Evolutionary conservation across 1,140 invertebrate genomes (phyloP), one percentile per base, ranked within the genome.

Genomic region (Leptoteleia sp.): DNA sequence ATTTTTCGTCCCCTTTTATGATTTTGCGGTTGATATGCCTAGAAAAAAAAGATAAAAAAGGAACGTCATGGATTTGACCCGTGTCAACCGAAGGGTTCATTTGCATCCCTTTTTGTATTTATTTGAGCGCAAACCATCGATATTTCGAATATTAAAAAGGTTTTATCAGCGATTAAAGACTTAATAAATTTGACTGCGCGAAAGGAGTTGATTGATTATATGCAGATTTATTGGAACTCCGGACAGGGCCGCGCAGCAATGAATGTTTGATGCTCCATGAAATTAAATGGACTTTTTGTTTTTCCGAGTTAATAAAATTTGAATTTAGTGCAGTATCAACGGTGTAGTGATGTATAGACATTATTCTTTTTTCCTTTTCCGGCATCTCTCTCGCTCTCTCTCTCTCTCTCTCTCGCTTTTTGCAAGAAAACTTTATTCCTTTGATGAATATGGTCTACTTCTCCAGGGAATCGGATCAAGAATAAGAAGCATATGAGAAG

Each of bases 161-260:
- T 35, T 45, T 59, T 29, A 50, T 50, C 22, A 19, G 8, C 43
- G 40, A 22, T 31, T 40, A 52, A 52, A 40, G 22, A 50, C 22
- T 47, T 62, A 29, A 29, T 38, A 64, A 52, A 50, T 64, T 50
- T 42, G 35, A 27, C 25, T 11, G 16, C 6, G 25, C 15, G 27
- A 42, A 31, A 25, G 13, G 27, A 48, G 25, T 42, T 64, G 45
- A 64, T 52, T 52, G 35, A 50, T 19, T 64, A 31, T 33, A 52
- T 64, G 45, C 45, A 42, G 45, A 52, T 64, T 61, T 37, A 50
- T 52, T 19, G 61, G 13, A 29, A 9, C 22, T 27, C 19, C 33
- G 22, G 15, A 27, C 4, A 33, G 16, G 0, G 5, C 6, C 40
- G 45, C 29, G 40, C 19, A 1, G 12, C 25, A 7, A 42, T 64